These are phyloP conservation scores for Lymantria dispar DNA, from an alignment of 2,888 invertebrate genomes.

Conservation along the genomic window DNA sequence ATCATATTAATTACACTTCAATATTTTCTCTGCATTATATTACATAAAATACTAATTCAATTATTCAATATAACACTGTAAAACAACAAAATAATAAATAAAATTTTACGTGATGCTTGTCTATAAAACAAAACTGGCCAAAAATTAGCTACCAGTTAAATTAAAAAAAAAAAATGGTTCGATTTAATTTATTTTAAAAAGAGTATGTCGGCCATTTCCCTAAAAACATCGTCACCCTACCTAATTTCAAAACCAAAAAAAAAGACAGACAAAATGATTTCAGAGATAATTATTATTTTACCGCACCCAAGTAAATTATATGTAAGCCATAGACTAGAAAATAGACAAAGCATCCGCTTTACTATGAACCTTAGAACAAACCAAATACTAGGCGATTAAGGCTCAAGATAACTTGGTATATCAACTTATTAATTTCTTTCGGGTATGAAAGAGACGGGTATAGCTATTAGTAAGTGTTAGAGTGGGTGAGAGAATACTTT, in stretches of 20 bases:
- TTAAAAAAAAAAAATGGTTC: too few species aligned
- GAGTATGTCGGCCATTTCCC: not conserved
- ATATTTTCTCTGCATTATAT: too few species aligned
- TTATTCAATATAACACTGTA: too few species aligned
- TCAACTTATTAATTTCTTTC: conserved; percentile 60
- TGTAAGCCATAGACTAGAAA: conserved; percentile 29
- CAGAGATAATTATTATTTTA: conserved; percentile 74
- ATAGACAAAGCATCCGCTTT: conserved; percentile 15
- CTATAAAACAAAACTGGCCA: too few species aligned
- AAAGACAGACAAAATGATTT: conserved; percentile 50
- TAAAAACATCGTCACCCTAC: conserved; percentile 38
- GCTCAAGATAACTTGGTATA: conserved; percentile 42
- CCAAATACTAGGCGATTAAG: not conserved
- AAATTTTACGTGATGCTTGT: too few species aligned
- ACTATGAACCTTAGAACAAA: not conserved
- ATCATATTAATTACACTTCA: too few species aligned
- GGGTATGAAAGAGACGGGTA: conserved; percentile 41
- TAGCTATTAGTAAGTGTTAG: conserved; percentile 52
- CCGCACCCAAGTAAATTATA: conserved; percentile 66
- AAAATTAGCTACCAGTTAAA: too few species aligned
- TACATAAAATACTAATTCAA: too few species aligned
- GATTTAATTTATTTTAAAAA: too few species aligned
- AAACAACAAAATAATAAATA: too few species aligned
- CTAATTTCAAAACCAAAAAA: conserved; percentile 47
- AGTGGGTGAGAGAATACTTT: conserved; percentile 44